phyloP scores from a whole-genome alignment of 2,888 invertebrate species.

The Folsomia candida region DNA sequence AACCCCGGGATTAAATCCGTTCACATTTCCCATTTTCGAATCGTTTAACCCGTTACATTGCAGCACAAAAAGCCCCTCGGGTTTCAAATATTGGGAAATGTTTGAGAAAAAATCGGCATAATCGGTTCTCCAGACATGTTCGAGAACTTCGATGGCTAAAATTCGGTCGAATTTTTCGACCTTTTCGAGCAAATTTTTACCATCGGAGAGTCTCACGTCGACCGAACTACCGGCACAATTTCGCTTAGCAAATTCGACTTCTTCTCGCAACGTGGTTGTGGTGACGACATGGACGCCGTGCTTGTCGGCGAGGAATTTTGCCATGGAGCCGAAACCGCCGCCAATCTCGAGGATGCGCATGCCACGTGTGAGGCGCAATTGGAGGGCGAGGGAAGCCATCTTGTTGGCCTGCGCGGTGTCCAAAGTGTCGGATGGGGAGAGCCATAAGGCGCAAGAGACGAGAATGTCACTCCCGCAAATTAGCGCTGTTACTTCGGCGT shows the following conservation, averaged over 20 bases:
- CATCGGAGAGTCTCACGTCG: constrained; percentile 22
- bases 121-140: constrained; percentile 13
- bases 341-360: constrained; percentile 39
- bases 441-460: constrained; percentile 33
- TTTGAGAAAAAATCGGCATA: constrained; percentile 5
- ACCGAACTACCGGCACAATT: constrained; percentile 1
- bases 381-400: constrained; percentile 27
- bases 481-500: no score
- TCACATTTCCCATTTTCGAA: background rate
- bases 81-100: constrained; percentile 7
- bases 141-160: constrained; percentile 17
- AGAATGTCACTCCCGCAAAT: no score
- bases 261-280: constrained; percentile 9
- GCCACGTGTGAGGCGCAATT: constrained; percentile 29
- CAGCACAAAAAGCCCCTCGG: constrained; percentile 18
- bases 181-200: constrained; percentile 12
- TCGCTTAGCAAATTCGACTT: constrained; percentile 25
- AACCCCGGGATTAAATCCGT: constrained; percentile 2
- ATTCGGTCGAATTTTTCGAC: constrained; percentile 28
- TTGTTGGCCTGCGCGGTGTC: constrained; percentile 29
- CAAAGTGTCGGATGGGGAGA: constrained; percentile 16
- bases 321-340: constrained; percentile 36
- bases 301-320: constrained; percentile 16
- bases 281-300: constrained; percentile 13
- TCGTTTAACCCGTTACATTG: constrained; percentile 15